Conservation (phyloP, 2,888 invertebrate genomes). For the Andrena bucephala region DNA sequence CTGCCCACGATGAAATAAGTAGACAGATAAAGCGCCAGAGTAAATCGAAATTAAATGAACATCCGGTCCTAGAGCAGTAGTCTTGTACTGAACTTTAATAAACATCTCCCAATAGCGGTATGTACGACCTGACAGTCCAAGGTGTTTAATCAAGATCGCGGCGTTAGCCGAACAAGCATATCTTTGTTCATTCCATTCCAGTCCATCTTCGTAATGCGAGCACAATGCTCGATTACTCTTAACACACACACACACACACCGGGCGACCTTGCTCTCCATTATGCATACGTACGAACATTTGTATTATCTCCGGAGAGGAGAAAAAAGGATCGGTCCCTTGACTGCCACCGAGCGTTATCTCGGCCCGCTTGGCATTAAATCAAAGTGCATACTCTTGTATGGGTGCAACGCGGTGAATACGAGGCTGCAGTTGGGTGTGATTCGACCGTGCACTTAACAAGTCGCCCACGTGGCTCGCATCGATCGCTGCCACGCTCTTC, state of each 20-base stretch:
- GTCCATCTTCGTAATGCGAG: conserved; percentile 50
- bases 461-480: conserved; percentile 72
- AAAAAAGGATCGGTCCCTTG: conserved; percentile 40
- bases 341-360: conserved; percentile 57
- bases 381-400: conserved; percentile 67
- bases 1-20: background rate
- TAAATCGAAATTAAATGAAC: background rate
- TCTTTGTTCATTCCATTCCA: conserved; percentile 43
- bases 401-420: conserved; percentile 58
- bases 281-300: conserved; percentile 55
- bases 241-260: conserved; percentile 35
- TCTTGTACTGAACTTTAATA: conserved; percentile 31
- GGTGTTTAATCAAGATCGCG: conserved; percentile 55
- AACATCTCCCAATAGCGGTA: conserved; percentile 44
- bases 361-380: conserved; percentile 62
- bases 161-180: conserved; percentile 47
- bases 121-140: conserved; percentile 15
- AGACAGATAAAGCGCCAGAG: background rate
- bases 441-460: conserved; percentile 73
- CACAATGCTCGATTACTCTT: conserved; percentile 60
- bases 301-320: conserved; percentile 44
- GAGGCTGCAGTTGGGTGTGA: conserved; percentile 68
- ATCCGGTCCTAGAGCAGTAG: background rate
- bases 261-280: conserved; percentile 62
- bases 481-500: conserved; percentile 41